phyloP scores from a whole-genome alignment of 2,888 invertebrate genomes.

The Eupithecia centaureata region DNA sequence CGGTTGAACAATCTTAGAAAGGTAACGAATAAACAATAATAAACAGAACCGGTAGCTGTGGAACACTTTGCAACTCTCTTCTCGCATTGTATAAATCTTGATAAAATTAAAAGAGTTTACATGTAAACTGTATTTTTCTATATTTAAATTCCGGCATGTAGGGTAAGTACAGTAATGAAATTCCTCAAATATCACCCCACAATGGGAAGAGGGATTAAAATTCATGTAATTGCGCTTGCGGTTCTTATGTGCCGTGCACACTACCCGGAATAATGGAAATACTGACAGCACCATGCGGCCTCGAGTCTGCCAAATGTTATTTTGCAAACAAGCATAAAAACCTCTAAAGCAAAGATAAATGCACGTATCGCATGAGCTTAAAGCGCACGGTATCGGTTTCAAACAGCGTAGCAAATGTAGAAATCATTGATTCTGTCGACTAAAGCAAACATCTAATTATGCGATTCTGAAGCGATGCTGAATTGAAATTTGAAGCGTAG shows the following conservation, averaged over 20 bases:
- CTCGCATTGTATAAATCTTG: constrained; percentile 56
- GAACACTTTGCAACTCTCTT: constrained; percentile 46
- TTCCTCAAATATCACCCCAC: constrained; percentile 75
- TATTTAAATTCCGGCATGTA: constrained; percentile 69
- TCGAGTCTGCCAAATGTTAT: constrained; percentile 24
- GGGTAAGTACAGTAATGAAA: constrained; percentile 78
- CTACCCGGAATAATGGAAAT: constrained; percentile 33
- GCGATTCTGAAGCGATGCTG: constrained; percentile 44
- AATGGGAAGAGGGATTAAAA: constrained; percentile 65
- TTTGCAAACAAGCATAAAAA: constrained; percentile 11
- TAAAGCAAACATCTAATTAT: constrained; percentile 43
- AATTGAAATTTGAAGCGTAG: constrained; percentile 62
- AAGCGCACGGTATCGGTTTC: neutral
- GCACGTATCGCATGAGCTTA: constrained; percentile 6
- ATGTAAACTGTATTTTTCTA: constrained; percentile 67
- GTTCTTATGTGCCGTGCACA: constrained; percentile 46
- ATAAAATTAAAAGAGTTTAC: constrained; percentile 68
- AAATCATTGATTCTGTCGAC: constrained; percentile 35
- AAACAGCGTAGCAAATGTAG: constrained; percentile 32
- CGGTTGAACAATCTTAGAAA: constrained; percentile 39
- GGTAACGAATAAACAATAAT: constrained; percentile 45
- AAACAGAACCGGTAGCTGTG: constrained; percentile 44
- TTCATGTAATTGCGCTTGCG: constrained; percentile 71
- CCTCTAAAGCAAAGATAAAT: neutral
- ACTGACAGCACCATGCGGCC: constrained; percentile 22